Conservation (phyloP, 2,888 invertebrate species). For the Cryptus armator region DNA sequence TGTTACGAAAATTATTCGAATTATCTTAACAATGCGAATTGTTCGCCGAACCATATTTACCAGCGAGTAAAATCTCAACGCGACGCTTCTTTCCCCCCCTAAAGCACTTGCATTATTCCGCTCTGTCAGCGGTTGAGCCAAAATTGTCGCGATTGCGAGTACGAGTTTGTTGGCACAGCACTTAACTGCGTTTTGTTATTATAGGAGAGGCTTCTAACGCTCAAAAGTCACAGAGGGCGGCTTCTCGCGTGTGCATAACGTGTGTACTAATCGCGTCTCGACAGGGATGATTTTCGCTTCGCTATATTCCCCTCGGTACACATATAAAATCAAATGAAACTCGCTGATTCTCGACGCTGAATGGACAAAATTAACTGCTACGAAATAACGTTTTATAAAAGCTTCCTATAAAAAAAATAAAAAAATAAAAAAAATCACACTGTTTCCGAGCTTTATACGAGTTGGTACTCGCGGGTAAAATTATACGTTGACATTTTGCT, state of each 20-base stretch:
- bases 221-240: background rate
- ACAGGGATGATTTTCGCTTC: constrained; percentile 2
- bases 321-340: constrained; percentile 1
- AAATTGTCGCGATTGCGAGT: constrained; percentile 31
- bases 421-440: background rate
- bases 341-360: background rate
- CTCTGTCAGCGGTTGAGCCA: constrained; percentile 31
- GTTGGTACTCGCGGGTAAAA: background rate
- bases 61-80: constrained; percentile 33
- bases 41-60: background rate
- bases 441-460: background rate
- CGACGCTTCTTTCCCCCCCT: constrained; percentile 5
- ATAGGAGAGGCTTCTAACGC: constrained; percentile 32
- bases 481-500: background rate
- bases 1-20: constrained; percentile 54
- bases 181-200: constrained; percentile 59
- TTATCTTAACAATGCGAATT: background rate
- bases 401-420: background rate
- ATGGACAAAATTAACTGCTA: background rate
- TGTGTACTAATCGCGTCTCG: constrained; percentile 5
- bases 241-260: constrained; percentile 4
- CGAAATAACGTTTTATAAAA: background rate
- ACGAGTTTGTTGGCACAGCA: constrained; percentile 43
- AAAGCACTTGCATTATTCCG: constrained; percentile 34
- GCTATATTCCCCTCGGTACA: background rate